These are phyloP conservation scores for Proales similis DNA, from an alignment of 1,140 invertebrate species.

Conservation along the genomic window DNA sequence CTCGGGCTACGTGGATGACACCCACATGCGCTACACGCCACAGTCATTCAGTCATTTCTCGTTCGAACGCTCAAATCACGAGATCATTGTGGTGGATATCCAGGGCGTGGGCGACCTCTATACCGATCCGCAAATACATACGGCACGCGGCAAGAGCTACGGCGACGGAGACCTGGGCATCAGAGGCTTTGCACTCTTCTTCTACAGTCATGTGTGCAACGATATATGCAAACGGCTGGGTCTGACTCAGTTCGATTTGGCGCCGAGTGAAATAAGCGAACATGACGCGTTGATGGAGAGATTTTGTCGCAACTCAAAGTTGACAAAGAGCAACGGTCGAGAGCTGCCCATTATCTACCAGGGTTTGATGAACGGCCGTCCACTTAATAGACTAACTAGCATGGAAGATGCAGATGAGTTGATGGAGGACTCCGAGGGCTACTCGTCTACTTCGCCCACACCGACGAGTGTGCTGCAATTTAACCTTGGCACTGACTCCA, in stretches of 20 bases:
- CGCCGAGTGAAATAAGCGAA: conserved; percentile 39
- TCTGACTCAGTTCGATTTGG: conserved; percentile 58
- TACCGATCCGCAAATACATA: conserved; percentile 62
- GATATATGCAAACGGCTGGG: conserved; percentile 56
- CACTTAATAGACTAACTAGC: conserved; percentile 9
- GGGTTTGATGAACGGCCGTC: conserved; percentile 1
- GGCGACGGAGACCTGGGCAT: conserved; percentile 58
- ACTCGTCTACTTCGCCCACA: conserved; percentile 26
- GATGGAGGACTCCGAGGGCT: conserved; percentile 33
- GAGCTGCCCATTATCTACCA: too few relatives aligned
- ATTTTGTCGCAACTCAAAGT: not conserved
- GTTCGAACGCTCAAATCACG: conserved; percentile 60
- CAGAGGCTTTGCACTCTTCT: conserved; percentile 61
- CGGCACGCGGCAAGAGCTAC: conserved; percentile 47
- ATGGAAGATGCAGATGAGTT: conserved; percentile 15
- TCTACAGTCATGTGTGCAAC: conserved; percentile 60
- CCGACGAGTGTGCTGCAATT: too few relatives aligned
- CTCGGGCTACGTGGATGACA: conserved; percentile 58
- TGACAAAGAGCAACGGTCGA: too few relatives aligned
- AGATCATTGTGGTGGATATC: conserved; percentile 61
- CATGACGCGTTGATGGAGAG: not conserved
- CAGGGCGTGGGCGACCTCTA: conserved; percentile 62
- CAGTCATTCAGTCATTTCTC: conserved; percentile 62
- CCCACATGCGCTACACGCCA: conserved; percentile 54
- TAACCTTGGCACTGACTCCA: too few relatives aligned